Evolutionary conservation across 2,797 vertebrate species (phyloP), one percentile per base, ranked within the genome.

Genomic region (Sciurus vulgaris): DNA sequence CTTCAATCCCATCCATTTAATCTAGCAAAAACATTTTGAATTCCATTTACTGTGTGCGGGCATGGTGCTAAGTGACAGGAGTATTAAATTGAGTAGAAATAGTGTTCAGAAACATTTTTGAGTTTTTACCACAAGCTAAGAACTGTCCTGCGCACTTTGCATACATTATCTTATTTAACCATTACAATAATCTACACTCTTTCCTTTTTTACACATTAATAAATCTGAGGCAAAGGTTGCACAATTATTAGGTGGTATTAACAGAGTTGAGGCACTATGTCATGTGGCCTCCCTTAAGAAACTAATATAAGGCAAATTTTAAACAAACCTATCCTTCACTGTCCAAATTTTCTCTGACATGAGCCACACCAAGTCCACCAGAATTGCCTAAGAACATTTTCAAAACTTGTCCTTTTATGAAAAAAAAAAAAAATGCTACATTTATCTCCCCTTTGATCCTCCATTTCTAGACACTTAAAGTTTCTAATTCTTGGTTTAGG

Each of bases 331-430:
- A 44, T 22, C 78, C 65, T 94, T 83, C 33, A 59, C 0, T 20
- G 26, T 88, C n/a, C 7, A 76, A 79, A 47, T 91, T 56, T 83
- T 87, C 94, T 96, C 83, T 72, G 38, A 79, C 59, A 44, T 38
- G 20, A 93, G n/a, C 59, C 35, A 81, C 35, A 91, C 88, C 74
- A 84, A 85, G 14, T 51, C 28, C 59, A 72, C n/a, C 33, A 49
- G 33, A 93, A 88, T 88, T 51, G 87, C 47, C 38, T 89, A 56
- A 82, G 83, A 90, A 78, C 44, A 86, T 69, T 54, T 44, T 54
- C 69, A 93, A 93, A 44, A 12, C 15, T 70, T 65, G 24, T 41
- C 2, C 24, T 90, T 89, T 72, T 73, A 9, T 54, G 44, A 44
- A 12, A 49, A 65, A 76, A n/a, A 59, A n/a, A 24, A 88, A 91